phyloP scores from a whole-genome alignment of 1,140 invertebrate genomes.

The Bathynomus jamesi region DNA sequence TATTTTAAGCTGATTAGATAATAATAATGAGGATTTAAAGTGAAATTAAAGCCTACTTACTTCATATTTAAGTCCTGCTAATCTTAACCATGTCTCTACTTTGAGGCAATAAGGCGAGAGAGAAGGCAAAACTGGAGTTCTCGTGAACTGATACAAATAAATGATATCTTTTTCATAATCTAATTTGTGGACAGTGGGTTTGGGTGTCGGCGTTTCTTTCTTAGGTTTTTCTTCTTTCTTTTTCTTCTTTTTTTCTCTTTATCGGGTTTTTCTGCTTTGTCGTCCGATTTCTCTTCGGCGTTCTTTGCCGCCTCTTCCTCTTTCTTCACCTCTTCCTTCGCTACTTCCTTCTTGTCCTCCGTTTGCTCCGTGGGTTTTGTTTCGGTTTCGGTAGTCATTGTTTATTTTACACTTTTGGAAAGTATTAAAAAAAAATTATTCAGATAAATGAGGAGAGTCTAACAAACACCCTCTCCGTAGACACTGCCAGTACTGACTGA shows the following conservation, averaged over 20 bases:
- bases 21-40: too few relatives aligned
- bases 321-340: constrained; percentile 48
- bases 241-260: constrained; percentile 45
- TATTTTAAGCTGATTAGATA: too few relatives aligned
- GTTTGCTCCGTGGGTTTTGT: constrained; percentile 35
- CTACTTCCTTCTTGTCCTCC: constrained; percentile 49
- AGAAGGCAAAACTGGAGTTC: constrained; percentile 77
- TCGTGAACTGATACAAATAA: constrained; percentile 86
- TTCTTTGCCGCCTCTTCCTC: constrained; percentile 48
- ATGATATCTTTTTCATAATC: constrained; percentile 87
- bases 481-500: neutral
- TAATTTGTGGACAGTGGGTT: constrained; percentile 67
- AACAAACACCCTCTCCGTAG: neutral
- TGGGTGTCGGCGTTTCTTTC: constrained; percentile 51
- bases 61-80: constrained; percentile 85
- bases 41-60: too few relatives aligned
- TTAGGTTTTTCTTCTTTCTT: constrained; percentile 39
- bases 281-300: constrained; percentile 39
- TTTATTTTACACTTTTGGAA: too few relatives aligned
- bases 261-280: constrained; percentile 49
- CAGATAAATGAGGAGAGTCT: neutral
- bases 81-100: constrained; percentile 85
- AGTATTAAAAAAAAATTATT: neutral
- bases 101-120: constrained; percentile 85
- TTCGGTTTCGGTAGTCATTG: constrained; percentile 35